Conservation (phyloP, 2,888 invertebrate species). For the Cheilosia urbana region DNA sequence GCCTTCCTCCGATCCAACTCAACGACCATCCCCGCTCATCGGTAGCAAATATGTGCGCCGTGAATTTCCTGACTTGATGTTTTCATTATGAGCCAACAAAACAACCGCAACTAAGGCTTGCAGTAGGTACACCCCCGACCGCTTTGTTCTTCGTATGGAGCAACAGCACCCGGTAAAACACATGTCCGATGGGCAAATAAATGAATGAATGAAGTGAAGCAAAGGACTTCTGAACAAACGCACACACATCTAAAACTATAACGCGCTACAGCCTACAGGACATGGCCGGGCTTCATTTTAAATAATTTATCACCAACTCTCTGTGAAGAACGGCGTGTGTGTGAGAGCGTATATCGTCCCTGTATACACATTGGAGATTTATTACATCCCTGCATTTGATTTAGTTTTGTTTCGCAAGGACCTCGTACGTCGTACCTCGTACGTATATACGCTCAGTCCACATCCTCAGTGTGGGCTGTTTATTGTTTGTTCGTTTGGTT, state of each 20-base stretch:
- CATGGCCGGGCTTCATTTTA: constrained; percentile 59
- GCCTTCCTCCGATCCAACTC: constrained; percentile 5
- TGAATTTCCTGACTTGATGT: constrained; percentile 68
- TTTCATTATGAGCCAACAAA: constrained; percentile 66
- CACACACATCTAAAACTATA: constrained; percentile 15
- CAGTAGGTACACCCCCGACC: not conserved
- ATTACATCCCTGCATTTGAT: constrained; percentile 73
- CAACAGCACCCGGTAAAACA: constrained; percentile 28
- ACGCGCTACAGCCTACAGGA: constrained; percentile 28
- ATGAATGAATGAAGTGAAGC: constrained; percentile 67
- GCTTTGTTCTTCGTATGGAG: not conserved
- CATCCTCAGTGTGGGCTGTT: constrained; percentile 37
- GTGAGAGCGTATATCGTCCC: constrained; percentile 41
- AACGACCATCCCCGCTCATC: constrained; percentile 8
- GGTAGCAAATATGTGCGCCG: constrained; percentile 58
- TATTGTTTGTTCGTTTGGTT: constrained; percentile 59
- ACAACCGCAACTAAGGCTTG: constrained; percentile 58
- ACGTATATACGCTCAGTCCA: constrained; percentile 8
- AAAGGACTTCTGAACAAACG: constrained; percentile 52
- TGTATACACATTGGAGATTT: constrained; percentile 64
- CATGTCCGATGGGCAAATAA: constrained; percentile 68
- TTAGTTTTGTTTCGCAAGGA: constrained; percentile 64
- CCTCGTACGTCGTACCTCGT: constrained; percentile 40
- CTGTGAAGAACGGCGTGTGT: constrained; percentile 13
- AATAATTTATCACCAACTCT: constrained; percentile 71